Evolutionary conservation across 1,140 invertebrate species (phyloP).

Genomic region (Whitmania pigra): DNA sequence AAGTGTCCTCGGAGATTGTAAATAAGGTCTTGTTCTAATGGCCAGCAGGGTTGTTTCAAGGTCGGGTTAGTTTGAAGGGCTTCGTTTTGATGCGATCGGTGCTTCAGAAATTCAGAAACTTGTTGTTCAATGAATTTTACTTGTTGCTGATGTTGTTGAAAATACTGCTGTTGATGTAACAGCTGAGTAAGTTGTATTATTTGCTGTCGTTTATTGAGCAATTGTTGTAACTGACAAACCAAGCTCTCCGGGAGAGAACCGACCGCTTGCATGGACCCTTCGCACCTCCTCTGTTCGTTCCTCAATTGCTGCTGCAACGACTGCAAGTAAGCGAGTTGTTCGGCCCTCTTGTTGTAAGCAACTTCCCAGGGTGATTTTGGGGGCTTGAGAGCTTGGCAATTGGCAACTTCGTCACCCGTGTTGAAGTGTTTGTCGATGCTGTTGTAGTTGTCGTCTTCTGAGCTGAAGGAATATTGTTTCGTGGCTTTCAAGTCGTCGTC

Average conservation of each 20-base stretch:
- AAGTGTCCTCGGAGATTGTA: too few relatives aligned
- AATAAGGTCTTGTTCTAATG: too few relatives aligned
- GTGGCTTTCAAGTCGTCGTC: too few relatives aligned
- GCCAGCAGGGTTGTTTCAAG: too few relatives aligned
- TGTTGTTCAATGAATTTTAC: not conserved
- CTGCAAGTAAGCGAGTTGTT: constrained; percentile 6
- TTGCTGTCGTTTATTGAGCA: not conserved
- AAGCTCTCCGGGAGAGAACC: too few relatives aligned
- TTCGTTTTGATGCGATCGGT: too few relatives aligned
- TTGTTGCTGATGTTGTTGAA: constrained; percentile 6
- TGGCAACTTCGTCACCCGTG: not conserved
- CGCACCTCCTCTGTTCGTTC: too few relatives aligned
- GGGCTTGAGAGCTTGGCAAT: not conserved
- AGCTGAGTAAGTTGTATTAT: not conserved
- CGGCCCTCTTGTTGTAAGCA: not conserved
- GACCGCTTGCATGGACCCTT: too few relatives aligned
- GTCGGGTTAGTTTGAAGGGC: too few relatives aligned
- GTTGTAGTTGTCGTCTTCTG: not conserved
- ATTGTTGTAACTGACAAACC: not conserved
- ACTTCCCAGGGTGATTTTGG: not conserved
- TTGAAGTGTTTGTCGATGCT: constrained; percentile 3
- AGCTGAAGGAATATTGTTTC: too few relatives aligned
- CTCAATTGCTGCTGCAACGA: not conserved
- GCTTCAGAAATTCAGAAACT: not conserved
- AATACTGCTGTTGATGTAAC: not conserved